Conservation (phyloP, 2,113 vertebrate species). For the Dunckerocampus dactyliophorus region DNA sequence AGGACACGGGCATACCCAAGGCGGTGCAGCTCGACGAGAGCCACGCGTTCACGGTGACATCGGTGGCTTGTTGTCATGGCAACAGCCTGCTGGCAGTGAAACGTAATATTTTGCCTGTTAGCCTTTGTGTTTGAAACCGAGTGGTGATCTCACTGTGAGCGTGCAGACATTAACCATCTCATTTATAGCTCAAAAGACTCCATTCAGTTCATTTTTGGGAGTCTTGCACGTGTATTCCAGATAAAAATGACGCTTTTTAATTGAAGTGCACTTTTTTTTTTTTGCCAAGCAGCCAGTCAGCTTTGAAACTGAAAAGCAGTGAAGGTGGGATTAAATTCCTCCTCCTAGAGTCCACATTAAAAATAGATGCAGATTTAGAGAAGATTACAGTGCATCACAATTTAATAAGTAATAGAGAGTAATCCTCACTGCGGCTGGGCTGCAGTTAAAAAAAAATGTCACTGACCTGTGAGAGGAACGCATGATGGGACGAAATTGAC, state of each 20-base stretch:
- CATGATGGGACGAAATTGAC: not conserved
- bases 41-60: constrained; percentile 85
- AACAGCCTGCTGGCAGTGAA: constrained; percentile 93
- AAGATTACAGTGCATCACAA: constrained; percentile 56
- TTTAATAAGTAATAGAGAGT: constrained; percentile 52
- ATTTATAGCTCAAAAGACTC: constrained; percentile 25
- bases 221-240: not conserved
- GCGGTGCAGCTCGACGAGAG: constrained; percentile 87
- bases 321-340: constrained; percentile 40
- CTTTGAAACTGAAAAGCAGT: constrained; percentile 17
- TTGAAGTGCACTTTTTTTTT: too few relatives aligned
- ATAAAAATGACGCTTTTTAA: not conserved
- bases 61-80: constrained; percentile 96
- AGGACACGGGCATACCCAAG: constrained; percentile 81
- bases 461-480: constrained; percentile 15
- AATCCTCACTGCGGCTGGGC: constrained; percentile 34
- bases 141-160: constrained; percentile 23
- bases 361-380: constrained; percentile 52
- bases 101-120: constrained; percentile 79
- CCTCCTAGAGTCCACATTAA: constrained; percentile 30
- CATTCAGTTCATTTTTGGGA: not conserved
- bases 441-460: constrained; percentile 12
- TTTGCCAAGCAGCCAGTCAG: not conserved
- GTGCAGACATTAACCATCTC: constrained; percentile 4
- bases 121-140: constrained; percentile 42